phyloP scores from a whole-genome alignment of 2,888 invertebrate species.

The Sericinus montela region DNA sequence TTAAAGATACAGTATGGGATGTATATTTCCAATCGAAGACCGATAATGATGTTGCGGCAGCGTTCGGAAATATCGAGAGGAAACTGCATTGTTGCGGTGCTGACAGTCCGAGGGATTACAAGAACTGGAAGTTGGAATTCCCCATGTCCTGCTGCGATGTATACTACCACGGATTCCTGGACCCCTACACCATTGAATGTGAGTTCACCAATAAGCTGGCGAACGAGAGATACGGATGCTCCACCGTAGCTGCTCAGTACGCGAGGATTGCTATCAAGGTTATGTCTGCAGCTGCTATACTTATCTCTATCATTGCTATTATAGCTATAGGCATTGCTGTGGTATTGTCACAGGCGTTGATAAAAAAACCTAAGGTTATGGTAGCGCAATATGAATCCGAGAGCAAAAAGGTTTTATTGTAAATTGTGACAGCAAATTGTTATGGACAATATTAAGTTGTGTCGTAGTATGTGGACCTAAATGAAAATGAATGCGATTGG shows the following conservation, averaged over 20 bases:
- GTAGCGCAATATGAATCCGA: constrained; percentile 52
- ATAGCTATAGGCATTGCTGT: constrained; percentile 44
- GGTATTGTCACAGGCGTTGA: constrained; percentile 40
- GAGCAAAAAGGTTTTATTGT: constrained; percentile 60
- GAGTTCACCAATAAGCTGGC: constrained; percentile 64
- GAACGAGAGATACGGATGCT: constrained; percentile 65
- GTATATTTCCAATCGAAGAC: constrained; percentile 53
- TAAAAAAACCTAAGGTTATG: constrained; percentile 37
- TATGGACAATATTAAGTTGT: background rate
- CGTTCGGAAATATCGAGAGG: constrained; percentile 54
- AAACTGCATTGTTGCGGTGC: constrained; percentile 67
- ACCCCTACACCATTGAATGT: constrained; percentile 53
- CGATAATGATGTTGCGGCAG: constrained; percentile 38
- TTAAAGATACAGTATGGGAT: constrained; percentile 66
- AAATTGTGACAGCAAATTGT: no score
- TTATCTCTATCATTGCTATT: constrained; percentile 51
- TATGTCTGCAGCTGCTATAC: constrained; percentile 45
- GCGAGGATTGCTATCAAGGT: constrained; percentile 52
- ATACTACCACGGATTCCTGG: constrained; percentile 59
- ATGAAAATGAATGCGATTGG: constrained; percentile 4
- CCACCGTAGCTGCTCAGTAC: constrained; percentile 56
- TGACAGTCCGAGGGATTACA: constrained; percentile 61
- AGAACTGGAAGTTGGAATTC: constrained; percentile 56
- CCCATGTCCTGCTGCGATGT: constrained; percentile 66
- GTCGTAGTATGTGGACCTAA: constrained; percentile 1